phyloP scores from a whole-genome alignment of 1,140 invertebrate genomes.

The Aporrectodea caliginosa region DNA sequence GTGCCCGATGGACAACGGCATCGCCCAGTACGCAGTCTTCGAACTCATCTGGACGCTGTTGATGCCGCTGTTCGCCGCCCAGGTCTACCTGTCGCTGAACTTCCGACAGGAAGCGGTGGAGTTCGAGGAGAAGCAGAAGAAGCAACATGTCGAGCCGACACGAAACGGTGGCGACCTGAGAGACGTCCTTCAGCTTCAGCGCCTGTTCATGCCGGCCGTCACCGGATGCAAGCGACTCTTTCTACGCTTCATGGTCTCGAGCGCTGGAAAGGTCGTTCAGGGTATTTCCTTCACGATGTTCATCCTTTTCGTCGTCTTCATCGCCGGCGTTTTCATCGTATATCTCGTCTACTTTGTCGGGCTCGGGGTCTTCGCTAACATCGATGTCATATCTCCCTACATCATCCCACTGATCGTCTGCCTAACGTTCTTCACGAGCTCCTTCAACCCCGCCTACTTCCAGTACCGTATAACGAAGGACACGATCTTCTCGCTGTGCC shows the following conservation, averaged over 20 bases:
- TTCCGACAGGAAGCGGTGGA: neutral
- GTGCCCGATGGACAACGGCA: neutral
- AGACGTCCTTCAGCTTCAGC: neutral
- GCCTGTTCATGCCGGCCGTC: neutral
- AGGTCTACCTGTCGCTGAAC: neutral
- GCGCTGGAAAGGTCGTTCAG: conserved; percentile 3
- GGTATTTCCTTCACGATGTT: neutral
- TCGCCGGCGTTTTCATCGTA: conserved; percentile 10
- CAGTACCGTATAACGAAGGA: conserved; percentile 5
- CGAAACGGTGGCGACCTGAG: neutral
- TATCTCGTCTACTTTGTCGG: conserved; percentile 17
- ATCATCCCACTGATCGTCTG: conserved; percentile 7
- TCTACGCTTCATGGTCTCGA: neutral
- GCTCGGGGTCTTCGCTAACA: conserved; percentile 18
- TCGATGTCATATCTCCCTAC: conserved; percentile 13
- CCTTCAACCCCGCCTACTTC: conserved; percentile 3
- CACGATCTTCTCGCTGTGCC: neutral
- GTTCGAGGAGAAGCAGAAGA: neutral
- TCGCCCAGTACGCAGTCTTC: conserved; percentile 7
- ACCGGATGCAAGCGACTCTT: neutral
- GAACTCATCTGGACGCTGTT: conserved; percentile 8
- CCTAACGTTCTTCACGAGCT: neutral
- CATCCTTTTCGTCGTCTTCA: conserved; percentile 12
- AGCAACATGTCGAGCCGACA: neutral
- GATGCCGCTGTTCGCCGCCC: conserved; percentile 10